Percentiles rank a stretch among this genome's conserved stretches.
These are phyloP conservation scores for Galemys pyrenaicus DNA, from an alignment of 2,113 vertebrate genomes.

Conservation along the genomic window DNA sequence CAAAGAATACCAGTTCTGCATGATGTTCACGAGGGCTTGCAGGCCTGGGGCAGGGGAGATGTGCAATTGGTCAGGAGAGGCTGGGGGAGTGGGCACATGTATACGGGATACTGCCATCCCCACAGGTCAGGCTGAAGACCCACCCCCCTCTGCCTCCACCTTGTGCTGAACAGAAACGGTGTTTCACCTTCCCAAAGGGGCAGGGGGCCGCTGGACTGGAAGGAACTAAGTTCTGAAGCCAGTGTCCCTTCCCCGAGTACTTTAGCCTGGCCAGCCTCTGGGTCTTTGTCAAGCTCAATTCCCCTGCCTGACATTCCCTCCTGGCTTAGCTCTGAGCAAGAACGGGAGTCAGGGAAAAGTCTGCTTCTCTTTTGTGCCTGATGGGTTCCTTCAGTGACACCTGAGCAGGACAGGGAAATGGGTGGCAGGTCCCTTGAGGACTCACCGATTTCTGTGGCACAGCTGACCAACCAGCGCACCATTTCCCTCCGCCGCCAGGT, in stretches of 20 bases:
- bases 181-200: neutral
- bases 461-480: slow-evolving; percentile 84
- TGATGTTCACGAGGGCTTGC: slow-evolving; percentile 82
- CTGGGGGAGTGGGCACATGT: fast-evolving
- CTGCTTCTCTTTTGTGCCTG: neutral
- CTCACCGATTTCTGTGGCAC: slow-evolving; percentile 84
- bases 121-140: neutral
- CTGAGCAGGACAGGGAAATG: neutral
- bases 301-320: neutral
- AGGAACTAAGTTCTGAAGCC: neutral
- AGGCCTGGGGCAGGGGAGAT: slow-evolving; percentile 60
- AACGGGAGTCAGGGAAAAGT: neutral
- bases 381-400: neutral
- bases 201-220: neutral
- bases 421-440: neutral
- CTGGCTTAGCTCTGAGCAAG: neutral
- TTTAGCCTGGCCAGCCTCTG: neutral
- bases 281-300: neutral
- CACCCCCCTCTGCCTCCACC: too few species aligned
- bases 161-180: neutral
- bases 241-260: neutral
- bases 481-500: slow-evolving; percentile 84
- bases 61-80: neutral
- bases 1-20: slow-evolving; percentile 84
- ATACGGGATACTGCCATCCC: neutral